Percentiles rank a stretch among this genome's conserved stretches.
Conservation (phyloP, 2,888 invertebrate genomes). For the Acheta domesticus region DNA sequence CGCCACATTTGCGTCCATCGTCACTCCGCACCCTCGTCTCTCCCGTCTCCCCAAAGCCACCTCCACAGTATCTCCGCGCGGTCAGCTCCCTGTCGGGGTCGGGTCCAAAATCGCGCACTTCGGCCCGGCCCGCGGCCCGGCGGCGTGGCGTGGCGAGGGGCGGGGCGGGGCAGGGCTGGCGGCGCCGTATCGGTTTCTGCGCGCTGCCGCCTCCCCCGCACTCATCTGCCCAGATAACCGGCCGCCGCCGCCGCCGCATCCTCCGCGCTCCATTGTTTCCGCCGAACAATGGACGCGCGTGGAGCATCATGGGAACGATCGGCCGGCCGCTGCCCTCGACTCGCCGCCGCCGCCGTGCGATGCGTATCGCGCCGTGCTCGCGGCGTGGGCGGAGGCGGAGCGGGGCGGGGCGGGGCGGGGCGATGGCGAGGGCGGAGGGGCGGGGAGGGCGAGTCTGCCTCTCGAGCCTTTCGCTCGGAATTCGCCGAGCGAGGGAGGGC, state of each 20-base stretch:
- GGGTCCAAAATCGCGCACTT: background rate
- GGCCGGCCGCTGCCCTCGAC: constrained; percentile 18
- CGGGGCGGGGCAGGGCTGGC: background rate
- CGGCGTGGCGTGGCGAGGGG: background rate
- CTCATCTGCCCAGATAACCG: constrained; percentile 18
- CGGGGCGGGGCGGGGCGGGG: background rate
- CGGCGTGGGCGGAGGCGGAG: background rate
- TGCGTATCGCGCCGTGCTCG: background rate
- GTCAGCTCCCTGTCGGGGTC: no score
- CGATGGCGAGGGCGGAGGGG: background rate
- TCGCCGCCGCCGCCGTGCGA: background rate
- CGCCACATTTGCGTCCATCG: no score
- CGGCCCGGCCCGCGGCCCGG: background rate
- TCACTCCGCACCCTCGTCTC: no score
- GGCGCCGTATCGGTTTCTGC: constrained; percentile 18
- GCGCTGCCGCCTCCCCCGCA: constrained; percentile 6
- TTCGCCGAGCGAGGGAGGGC: background rate
- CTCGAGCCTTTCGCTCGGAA: constrained; percentile 9
- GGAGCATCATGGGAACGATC: constrained; percentile 18
- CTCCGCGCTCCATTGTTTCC: constrained; percentile 9
- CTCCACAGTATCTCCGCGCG: no score
- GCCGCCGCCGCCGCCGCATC: background rate
- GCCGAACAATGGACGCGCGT: constrained; percentile 1
- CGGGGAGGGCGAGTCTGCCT: background rate
- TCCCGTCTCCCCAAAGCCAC: no score